phyloP scores from a whole-genome alignment of 2,797 vertebrate genomes.

The Paramormyrops hopkinsi region DNA sequence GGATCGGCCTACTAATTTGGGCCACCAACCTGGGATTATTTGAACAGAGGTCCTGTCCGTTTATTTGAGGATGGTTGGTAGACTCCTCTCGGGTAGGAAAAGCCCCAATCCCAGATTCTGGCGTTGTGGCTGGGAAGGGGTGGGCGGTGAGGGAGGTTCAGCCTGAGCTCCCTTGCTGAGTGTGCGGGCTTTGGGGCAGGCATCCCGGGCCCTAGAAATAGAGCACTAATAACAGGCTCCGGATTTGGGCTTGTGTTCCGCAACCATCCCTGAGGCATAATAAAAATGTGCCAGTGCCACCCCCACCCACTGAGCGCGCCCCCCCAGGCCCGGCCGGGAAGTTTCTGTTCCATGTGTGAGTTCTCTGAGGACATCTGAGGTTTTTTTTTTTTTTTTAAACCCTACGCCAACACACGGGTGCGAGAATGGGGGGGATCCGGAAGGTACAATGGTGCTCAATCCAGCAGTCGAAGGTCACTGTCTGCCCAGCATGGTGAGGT shows the following conservation, averaged over 20 bases:
- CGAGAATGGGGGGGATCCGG: background rate
- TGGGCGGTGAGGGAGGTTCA: too few relatives aligned
- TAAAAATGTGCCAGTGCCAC: background rate
- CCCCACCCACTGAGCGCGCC: background rate
- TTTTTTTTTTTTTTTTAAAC: background rate
- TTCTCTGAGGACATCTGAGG: background rate
- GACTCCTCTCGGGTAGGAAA: background rate
- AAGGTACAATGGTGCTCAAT: background rate
- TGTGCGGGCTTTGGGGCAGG: background rate
- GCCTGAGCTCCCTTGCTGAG: background rate
- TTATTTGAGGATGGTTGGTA: background rate
- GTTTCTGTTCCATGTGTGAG: background rate
- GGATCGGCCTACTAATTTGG: background rate
- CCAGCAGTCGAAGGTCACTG: background rate
- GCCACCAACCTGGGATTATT: background rate
- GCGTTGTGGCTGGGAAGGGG: background rate
- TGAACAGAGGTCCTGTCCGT: background rate
- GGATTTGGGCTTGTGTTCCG: background rate
- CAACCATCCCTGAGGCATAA: background rate
- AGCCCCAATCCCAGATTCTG: background rate
- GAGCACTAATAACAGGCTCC: conserved; percentile 15
- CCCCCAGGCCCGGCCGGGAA: background rate
- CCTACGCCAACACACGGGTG: background rate
- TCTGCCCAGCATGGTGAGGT: background rate
- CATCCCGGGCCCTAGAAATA: background rate